Conservation (phyloP, 2,888 invertebrate genomes). For the Drosophila limbata region DNA sequence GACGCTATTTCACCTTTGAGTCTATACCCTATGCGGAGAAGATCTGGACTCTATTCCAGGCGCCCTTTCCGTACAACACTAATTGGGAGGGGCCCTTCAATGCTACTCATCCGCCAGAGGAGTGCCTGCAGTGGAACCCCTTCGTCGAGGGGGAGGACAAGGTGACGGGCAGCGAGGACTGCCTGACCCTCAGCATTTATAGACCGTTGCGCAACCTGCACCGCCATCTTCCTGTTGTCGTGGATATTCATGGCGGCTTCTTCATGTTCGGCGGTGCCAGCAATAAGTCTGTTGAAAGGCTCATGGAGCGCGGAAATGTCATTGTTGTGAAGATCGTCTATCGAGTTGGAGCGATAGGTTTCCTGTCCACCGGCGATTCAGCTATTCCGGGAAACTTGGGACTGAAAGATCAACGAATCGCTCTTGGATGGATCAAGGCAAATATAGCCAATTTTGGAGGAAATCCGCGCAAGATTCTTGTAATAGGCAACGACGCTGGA, state of each 20-base stretch:
- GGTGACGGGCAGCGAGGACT: conserved; percentile 89
- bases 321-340: conserved; percentile 90
- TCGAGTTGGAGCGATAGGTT: conserved; percentile 90
- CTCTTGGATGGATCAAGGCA: conserved; percentile 49
- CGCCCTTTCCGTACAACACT: conserved; percentile 60
- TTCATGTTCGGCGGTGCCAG: conserved; percentile 88
- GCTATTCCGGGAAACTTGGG: conserved; percentile 86
- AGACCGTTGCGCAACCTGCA: conserved; percentile 84
- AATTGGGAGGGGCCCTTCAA: conserved; percentile 68
- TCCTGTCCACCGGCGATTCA: conserved; percentile 90
- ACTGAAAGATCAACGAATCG: conserved; percentile 58
- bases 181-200: conserved; percentile 88
- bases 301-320: conserved; percentile 88
- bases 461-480: conserved; percentile 88
- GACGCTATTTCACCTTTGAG: conserved; percentile 87
- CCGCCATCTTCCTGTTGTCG: conserved; percentile 87
- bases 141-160: conserved; percentile 73
- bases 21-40: conserved; percentile 89
- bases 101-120: conserved; percentile 87
- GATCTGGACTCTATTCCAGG: conserved; percentile 88
- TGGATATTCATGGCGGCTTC: conserved; percentile 90
- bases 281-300: conserved; percentile 86
- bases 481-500: conserved; percentile 91
- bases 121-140: conserved; percentile 88
- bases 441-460: conserved; percentile 84